Evolutionary conservation across 2,888 invertebrate genomes (phyloP).

Genomic region (Patella depressa): DNA sequence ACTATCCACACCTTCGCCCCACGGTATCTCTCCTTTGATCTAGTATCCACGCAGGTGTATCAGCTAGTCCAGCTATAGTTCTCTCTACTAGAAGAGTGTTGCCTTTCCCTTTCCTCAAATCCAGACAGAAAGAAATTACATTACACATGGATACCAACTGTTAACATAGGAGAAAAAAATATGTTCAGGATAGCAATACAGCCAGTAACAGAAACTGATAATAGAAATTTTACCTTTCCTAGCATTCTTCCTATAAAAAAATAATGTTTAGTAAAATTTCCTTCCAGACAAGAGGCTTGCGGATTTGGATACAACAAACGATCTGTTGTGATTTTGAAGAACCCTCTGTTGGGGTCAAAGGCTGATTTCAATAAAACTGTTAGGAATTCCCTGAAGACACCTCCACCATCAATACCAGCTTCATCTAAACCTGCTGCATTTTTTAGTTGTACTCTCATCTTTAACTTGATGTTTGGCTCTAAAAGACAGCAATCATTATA

Average conservation of each 20-base stretch:
- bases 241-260: slow-evolving; percentile 94
- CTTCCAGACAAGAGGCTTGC: slow-evolving; percentile 84
- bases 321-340: slow-evolving; percentile 90
- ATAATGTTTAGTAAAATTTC: slow-evolving; percentile 90
- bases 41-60: too few relatives aligned
- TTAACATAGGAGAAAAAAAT: too few relatives aligned
- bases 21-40: too few relatives aligned
- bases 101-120: too few relatives aligned
- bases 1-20: too few relatives aligned
- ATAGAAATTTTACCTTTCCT: slow-evolving; percentile 80
- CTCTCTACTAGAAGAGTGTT: too few relatives aligned
- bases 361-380: slow-evolving; percentile 92
- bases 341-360: slow-evolving; percentile 96
- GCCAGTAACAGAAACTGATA: too few relatives aligned
- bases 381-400: slow-evolving; percentile 94
- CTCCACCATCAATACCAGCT: slow-evolving; percentile 97
- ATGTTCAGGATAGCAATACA: too few relatives aligned
- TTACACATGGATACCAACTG: too few relatives aligned
- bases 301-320: slow-evolving; percentile 97
- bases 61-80: too few relatives aligned
- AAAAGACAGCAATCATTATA: slow-evolving; percentile 30
- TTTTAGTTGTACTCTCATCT: slow-evolving; percentile 89
- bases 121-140: too few relatives aligned
- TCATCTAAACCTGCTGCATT: slow-evolving; percentile 93
- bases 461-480: slow-evolving; percentile 89